Conservation (phyloP, 2,113 vertebrate species). For the Geococcyx californianus region DNA sequence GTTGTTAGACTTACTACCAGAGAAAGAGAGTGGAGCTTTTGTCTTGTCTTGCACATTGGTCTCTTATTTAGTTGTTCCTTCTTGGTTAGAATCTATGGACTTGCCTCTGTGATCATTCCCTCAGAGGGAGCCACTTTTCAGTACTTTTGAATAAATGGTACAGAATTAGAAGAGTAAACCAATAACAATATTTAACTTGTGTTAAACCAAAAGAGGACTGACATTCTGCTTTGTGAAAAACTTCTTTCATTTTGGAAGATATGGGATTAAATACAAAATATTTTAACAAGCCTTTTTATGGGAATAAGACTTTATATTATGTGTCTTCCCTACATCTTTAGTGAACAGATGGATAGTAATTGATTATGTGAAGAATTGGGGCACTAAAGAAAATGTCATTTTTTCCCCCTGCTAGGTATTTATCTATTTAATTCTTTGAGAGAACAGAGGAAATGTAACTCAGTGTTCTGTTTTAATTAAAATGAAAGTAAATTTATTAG, state of each 20-base stretch:
- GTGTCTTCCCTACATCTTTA: neutral
- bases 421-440: conserved; percentile 68
- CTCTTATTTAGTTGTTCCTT: neutral
- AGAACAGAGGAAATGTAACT: conserved; percentile 69
- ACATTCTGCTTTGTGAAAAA: neutral
- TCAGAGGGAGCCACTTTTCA: neutral
- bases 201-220: neutral
- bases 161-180: neutral
- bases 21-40: neutral
- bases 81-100: neutral
- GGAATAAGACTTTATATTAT: conserved; percentile 18
- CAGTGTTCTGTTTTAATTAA: conserved; percentile 76
- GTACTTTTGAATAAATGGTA: neutral
- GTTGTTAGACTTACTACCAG: neutral
- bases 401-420: conserved; percentile 59
- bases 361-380: conserved; percentile 48
- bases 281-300: neutral
- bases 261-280: neutral
- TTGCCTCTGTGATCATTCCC: neutral
- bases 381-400: conserved; percentile 63
- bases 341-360: conserved; percentile 74
- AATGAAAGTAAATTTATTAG: conserved; percentile 68
- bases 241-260: neutral
- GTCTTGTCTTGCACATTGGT: neutral
- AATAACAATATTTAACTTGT: neutral